Percentiles rank a stretch among this genome's conserved stretches.
phyloP scores from a whole-genome alignment of 2,113 vertebrate species.

The Pedionomus torquatus region DNA sequence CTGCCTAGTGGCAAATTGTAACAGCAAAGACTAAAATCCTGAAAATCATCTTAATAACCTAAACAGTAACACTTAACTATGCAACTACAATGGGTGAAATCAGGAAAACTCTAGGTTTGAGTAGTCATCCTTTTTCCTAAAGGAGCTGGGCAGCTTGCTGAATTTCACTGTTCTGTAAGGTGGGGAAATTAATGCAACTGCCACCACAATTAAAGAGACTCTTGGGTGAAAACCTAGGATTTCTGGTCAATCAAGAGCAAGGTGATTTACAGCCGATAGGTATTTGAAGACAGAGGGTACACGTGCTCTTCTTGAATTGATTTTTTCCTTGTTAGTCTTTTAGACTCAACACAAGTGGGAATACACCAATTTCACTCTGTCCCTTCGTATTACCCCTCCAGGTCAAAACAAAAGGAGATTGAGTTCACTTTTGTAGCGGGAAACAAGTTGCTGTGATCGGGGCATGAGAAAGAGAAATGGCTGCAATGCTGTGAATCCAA shows the following conservation, averaged over 20 bases:
- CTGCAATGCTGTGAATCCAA: constrained; percentile 51
- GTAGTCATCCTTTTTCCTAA: neutral
- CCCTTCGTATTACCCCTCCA: constrained; percentile 46
- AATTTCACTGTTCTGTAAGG: fast-evolving
- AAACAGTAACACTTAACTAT: neutral
- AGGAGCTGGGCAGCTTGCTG: neutral
- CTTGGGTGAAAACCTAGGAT: neutral
- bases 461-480: constrained; percentile 55
- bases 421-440: constrained; percentile 17
- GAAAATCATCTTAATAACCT: neutral
- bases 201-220: neutral
- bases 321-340: constrained; percentile 62
- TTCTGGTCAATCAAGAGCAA: neutral
- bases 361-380: constrained; percentile 40
- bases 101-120: neutral
- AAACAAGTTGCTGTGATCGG: constrained; percentile 40
- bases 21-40: neutral
- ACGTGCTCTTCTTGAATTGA: constrained; percentile 16
- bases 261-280: constrained; percentile 25
- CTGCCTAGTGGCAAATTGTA: constrained; percentile 7
- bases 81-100: neutral
- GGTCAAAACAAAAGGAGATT: constrained; percentile 66
- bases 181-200: neutral
- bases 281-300: neutral
- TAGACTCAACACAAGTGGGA: constrained; percentile 49